phyloP scores from a whole-genome alignment of 2,113 vertebrate species.

The Paracanthobrama guichenoti region DNA sequence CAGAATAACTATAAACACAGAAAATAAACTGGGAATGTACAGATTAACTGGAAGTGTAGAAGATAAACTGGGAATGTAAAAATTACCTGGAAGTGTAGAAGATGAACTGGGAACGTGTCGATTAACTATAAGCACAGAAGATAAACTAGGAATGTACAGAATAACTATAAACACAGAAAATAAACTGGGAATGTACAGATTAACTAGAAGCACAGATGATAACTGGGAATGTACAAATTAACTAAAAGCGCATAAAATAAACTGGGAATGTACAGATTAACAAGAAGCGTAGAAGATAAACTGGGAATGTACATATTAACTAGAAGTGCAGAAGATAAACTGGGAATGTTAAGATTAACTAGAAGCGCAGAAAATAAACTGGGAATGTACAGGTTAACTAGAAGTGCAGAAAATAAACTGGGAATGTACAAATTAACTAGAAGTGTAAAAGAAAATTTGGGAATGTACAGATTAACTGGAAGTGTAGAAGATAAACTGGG shows the following conservation, averaged over 20 bases:
- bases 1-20: too few species aligned
- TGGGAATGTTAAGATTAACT: not conserved
- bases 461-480: not conserved
- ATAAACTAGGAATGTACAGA: too few species aligned
- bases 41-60: too few species aligned
- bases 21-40: too few species aligned
- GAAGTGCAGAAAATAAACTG: not conserved
- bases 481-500: not conserved
- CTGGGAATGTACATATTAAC: not conserved
- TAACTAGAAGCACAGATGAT: not conserved
- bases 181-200: not conserved
- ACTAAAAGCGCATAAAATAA: not conserved
- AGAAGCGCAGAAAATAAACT: fast-evolving
- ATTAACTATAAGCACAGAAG: fast-evolving
- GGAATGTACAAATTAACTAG: not conserved
- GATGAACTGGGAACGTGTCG: too few species aligned
- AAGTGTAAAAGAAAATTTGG: fast-evolving
- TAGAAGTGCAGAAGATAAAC: fast-evolving
- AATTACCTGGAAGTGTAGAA: too few species aligned
- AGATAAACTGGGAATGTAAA: too few species aligned
- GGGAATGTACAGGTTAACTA: not conserved
- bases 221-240: not conserved
- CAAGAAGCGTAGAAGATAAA: fast-evolving
- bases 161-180: too few species aligned
- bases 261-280: not conserved